Conservation (phyloP, 30 jellyfish, hydroid and myxozoan genomes). For the Nemopilema nomurai region DNA sequence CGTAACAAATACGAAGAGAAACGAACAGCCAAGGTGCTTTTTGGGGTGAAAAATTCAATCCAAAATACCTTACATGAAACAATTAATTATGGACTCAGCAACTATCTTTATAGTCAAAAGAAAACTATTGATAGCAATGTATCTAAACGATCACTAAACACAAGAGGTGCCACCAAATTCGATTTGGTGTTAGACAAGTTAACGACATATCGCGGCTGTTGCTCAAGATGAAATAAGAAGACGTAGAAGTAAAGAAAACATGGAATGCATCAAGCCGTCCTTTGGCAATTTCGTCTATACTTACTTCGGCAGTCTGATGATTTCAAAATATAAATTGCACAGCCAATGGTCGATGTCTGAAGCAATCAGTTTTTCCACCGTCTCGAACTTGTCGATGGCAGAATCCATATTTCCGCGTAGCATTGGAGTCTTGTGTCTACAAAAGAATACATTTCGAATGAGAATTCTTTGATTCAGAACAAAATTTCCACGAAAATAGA, state of each 20-base stretch:
- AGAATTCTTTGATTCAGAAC: background rate
- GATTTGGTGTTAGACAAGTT: too few species aligned
- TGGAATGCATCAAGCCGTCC: too few species aligned
- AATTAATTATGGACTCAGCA: background rate
- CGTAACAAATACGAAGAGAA: background rate
- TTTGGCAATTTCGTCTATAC: background rate
- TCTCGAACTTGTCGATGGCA: slow-evolving; percentile 73
- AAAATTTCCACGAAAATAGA: background rate
- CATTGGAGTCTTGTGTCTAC: slow-evolving; percentile 84
- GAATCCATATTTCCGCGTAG: slow-evolving; percentile 91
- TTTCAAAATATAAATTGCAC: slow-evolving; percentile 88
- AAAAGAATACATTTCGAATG: background rate
- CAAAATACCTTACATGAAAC: background rate
- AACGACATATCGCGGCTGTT: too few species aligned
- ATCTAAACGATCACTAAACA: too few species aligned
- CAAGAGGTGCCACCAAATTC: too few species aligned
- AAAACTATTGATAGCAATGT: too few species aligned
- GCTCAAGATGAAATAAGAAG: too few species aligned
- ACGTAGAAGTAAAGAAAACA: too few species aligned
- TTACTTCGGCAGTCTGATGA: slow-evolving; percentile 90
- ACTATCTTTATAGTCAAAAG: too few species aligned
- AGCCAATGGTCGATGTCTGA: slow-evolving; percentile 94
- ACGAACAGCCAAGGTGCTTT: background rate
- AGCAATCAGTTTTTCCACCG: slow-evolving; percentile 83
- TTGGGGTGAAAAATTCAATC: background rate